These are phyloP conservation scores for Dunckerocampus dactyliophorus DNA, from an alignment of 2,113 vertebrate genomes.

Conservation along the genomic window DNA sequence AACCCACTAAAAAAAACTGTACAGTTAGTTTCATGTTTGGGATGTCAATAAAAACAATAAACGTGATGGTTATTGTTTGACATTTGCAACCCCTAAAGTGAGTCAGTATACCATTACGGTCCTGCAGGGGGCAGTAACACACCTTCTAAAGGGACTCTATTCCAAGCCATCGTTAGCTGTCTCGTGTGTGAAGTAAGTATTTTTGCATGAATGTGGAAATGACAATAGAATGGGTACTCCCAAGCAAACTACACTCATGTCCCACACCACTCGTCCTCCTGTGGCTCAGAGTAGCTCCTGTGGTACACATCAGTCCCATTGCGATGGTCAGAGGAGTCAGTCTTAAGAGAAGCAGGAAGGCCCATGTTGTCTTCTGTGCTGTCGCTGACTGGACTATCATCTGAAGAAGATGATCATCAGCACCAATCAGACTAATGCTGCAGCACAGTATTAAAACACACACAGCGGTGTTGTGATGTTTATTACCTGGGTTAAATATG, in stretches of 20 bases:
- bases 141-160: no score
- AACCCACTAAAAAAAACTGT: no score
- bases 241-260: background rate
- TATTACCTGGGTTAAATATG: constrained; percentile 33
- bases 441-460: background rate
- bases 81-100: no score
- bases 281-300: constrained; percentile 62
- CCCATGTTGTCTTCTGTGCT: constrained; percentile 8
- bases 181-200: background rate
- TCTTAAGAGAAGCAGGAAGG: background rate
- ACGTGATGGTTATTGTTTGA: background rate
- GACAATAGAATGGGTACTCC: no score
- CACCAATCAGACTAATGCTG: constrained; percentile 5
- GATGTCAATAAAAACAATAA: background rate
- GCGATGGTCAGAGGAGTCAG: background rate
- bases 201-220: background rate
- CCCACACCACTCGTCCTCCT: constrained; percentile 73
- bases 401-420: constrained; percentile 31
- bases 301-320: constrained; percentile 6
- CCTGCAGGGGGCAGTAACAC: constrained; percentile 51
- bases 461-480: background rate
- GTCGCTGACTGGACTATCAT: constrained; percentile 4
- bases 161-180: background rate
- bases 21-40: no score
- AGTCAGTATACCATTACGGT: background rate